Evolutionary conservation across 2,888 invertebrate species (phyloP), one percentile per base, ranked within the genome.

Genomic region (Coenonympha arcania): DNA sequence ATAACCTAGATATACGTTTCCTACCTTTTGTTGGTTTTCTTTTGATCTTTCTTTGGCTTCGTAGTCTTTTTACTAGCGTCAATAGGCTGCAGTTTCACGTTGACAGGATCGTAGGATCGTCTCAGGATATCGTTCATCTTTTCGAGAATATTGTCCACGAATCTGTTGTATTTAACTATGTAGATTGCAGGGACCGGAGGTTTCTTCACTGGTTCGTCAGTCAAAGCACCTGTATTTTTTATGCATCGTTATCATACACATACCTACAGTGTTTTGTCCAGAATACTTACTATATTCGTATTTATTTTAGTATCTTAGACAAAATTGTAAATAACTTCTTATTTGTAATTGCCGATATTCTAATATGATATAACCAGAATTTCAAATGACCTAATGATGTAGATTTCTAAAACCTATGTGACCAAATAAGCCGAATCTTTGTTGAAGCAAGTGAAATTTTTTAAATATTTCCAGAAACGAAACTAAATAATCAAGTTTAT

Each of bases 31-130:
- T 73, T 79, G 0, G 71, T 65, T 54, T 80, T 72, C 19, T 67
- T 84, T 65, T 83, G 87, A 49, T 70, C 73, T 57, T 84, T 79
- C 63, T 88, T 88, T 4, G 86, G 83, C 52, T 87, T 89, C 4
- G 77, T 79, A 39, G 64, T 85, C 51, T 87, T 87, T 64, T 89
- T 90, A 57, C 78, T 85, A 6, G 82, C 87, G 16, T 88, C 78
- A 8, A 87, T 88, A 0, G 88, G 87, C 56, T 90, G 88, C 24
- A 93, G 76, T 66, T 91, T 91, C 0, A 95, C 95, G 58, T 92
- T 92, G 50, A 95, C 95, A 0, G 95, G 95, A 71, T 95, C 95
- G 76, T 94, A 95, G 42, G 92, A 93, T 57, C 90, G 89, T 41
- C 91, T 88, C 57, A 95, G 80, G 52, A 95, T 93, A 61, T 91